Evolutionary conservation across 1,140 invertebrate genomes (phyloP), one percentile per base, ranked within the genome.

Genomic region (Caerostris extrusa): DNA sequence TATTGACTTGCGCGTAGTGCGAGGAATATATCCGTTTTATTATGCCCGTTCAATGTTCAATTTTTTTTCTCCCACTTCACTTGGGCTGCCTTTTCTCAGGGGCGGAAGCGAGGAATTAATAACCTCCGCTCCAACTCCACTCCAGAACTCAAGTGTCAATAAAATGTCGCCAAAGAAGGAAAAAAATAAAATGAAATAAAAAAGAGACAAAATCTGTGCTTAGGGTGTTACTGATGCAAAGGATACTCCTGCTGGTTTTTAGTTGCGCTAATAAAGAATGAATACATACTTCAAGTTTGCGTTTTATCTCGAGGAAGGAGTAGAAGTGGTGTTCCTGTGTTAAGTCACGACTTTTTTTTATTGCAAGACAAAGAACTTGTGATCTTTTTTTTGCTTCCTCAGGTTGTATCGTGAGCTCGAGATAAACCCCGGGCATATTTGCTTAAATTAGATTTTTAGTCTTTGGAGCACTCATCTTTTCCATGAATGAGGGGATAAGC

Each of bases 121-220:
- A 91, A 91, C 90, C 90, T 91, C 60, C 81, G 90, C 69, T 85
- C n/a, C 81, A 61, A n/a, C 69, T n/a, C 5, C 19, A 34, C 81
- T 81, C 90, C 58, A 83, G n/a, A 83, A 57, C 77, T 91, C n/a
- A 83, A 91, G 90, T 91, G 90, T 71, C 90, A 91, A 83, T 91
- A 91, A 91, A 91, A 91, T 67, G 57, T 82, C 81, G 58, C 55
- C 53, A 53, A n/a, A n/a, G 61, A 83, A 83, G 61, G 17, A 64
- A 64, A 64, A 64, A 64, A 64, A 10, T 64, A 17, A 17, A 64
- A 34, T 1, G 34, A 77, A 12, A 77, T 50, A 71, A 34, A 71
- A 19, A 12, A 34, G 10, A 8, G 85, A 61, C 85, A 64, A 87
- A 87, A 87, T 87, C 85, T 58, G 10, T 58, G 85, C 57, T 87